Evolutionary conservation across 2,888 invertebrate species (phyloP), one percentile per base, ranked within the genome.

Genomic region (Agonopterix heracliana): DNA sequence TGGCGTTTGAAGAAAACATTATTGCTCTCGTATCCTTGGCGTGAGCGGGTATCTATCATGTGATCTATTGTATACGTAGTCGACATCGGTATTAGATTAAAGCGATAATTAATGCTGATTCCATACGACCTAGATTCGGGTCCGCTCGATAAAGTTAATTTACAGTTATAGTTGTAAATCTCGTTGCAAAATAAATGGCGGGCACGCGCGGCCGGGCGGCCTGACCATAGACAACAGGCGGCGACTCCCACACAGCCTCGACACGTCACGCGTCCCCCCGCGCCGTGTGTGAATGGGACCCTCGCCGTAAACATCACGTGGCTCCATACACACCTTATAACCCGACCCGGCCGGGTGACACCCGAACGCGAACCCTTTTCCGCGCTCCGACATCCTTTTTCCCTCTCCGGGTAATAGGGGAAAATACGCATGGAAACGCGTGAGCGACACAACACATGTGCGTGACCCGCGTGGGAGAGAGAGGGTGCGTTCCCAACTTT

Each of bases 91-190:
- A 79, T 80, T 74, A 86, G 86, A 87, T 87, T 86, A 84, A 76
- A 83, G 78, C 81, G 82, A 86, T 86, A 87, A 87, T 87, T 87
- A 86, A 87, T 87, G 86, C 83, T 87, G 87, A 88, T 86, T 87
- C 85, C 88, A 87, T 87, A 86, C 87, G 87, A 87, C 87, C 87
- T 84, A 87, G 79, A 79, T 87, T 81, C 77, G 76, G 79, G 74
- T 74, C 74, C 74, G 81, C 78, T 83, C 82, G 86, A 83, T 84
- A 83, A 83, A 87, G 78, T 83, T 85, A 86, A 86, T 86, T 85
- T 85, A 87, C 87, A 84, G 86, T 85, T 86, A 82, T 85, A 82
- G 84, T 84, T 83, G 81, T 85, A 86, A 85, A 84, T 86, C 83
- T 84, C 77, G 83, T 87, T 86, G 84, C 86, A 82, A 86, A 83